A percentile compares a stretch with the other conserved stretches of the same genome.
These are phyloP conservation scores for Anolis sagrei DNA, from an alignment of 2,113 vertebrate genomes.

Conservation along the genomic window DNA sequence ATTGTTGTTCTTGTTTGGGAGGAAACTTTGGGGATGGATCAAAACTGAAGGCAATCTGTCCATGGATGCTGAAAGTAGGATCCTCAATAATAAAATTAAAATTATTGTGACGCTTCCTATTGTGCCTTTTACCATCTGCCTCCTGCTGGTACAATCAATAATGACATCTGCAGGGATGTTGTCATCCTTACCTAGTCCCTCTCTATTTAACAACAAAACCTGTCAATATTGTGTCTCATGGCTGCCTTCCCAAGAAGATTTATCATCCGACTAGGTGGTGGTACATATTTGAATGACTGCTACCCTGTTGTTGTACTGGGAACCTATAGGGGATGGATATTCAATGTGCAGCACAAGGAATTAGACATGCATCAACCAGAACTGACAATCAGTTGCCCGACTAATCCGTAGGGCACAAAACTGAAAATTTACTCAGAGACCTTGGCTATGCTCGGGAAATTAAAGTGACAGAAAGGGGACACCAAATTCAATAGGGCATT, in stretches of 20 bases:
- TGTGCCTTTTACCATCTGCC: slow-evolving; percentile 84
- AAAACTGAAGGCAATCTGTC: slow-evolving; percentile 92
- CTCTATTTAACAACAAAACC: slow-evolving; percentile 72
- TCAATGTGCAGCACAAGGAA: slow-evolving; percentile 59
- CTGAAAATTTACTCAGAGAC: slow-evolving; percentile 27
- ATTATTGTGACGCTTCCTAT: slow-evolving; percentile 85
- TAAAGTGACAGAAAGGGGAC: slow-evolving; percentile 45
- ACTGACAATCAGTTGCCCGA: slow-evolving; percentile 53
- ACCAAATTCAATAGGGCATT: slow-evolving; percentile 17
- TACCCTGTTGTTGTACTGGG: slow-evolving; percentile 55
- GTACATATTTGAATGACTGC: slow-evolving; percentile 62
- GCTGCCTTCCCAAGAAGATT: slow-evolving; percentile 71
- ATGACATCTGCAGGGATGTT: slow-evolving; percentile 72
- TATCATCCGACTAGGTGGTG: slow-evolving; percentile 71
- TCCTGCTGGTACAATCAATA: slow-evolving; percentile 77
- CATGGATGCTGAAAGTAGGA: slow-evolving; percentile 78
- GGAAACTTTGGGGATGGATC: slow-evolving; percentile 86
- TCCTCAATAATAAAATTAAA: slow-evolving; percentile 86
- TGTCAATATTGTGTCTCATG: slow-evolving; percentile 74
- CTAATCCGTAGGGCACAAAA: slow-evolving; percentile 49
- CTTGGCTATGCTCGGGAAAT: slow-evolving; percentile 22
- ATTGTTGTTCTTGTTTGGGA: slow-evolving; percentile 60
- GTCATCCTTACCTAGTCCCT: slow-evolving; percentile 65
- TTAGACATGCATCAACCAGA: slow-evolving; percentile 70
- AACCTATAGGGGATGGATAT: slow-evolving; percentile 59